phyloP scores from a whole-genome alignment of 1,140 invertebrate genomes.

The Carposina sasakii region DNA sequence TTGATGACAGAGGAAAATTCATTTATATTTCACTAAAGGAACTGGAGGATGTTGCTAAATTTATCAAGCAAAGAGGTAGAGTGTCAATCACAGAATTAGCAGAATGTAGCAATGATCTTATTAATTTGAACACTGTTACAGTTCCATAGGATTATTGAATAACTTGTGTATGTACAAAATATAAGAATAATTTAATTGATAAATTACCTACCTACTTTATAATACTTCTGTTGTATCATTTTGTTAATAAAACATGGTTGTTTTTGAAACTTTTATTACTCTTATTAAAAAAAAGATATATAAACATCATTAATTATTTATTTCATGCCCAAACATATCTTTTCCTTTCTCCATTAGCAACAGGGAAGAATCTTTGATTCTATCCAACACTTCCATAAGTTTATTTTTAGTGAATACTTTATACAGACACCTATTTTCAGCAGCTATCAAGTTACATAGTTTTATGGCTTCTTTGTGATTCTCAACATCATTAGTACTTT shows the following conservation, averaged over 20 bases:
- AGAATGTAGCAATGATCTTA: constrained; percentile 94
- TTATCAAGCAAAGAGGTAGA: constrained; percentile 95
- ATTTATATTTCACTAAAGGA: constrained; percentile 97
- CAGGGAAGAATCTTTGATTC: constrained; percentile 85
- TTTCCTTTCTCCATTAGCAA: constrained; percentile 79
- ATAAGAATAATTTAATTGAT: no score
- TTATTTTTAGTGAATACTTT: constrained; percentile 85
- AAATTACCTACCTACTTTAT: no score
- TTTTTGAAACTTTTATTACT: constrained; percentile 13
- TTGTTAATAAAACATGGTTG: constrained; percentile 16
- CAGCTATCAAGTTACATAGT: constrained; percentile 84
- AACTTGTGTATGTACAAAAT: constrained; percentile 22
- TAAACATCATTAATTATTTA: constrained; percentile 40
- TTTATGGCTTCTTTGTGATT: constrained; percentile 86
- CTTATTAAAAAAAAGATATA: constrained; percentile 22
- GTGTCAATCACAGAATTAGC: constrained; percentile 95
- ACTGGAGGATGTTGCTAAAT: constrained; percentile 93
- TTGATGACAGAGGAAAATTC: constrained; percentile 99
- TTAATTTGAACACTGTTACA: constrained; percentile 83
- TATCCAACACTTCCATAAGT: constrained; percentile 82
- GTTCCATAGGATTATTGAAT: constrained; percentile 24
- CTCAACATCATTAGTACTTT: constrained; percentile 82
- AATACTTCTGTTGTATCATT: constrained; percentile 3
- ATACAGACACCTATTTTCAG: constrained; percentile 85
- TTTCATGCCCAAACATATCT: constrained; percentile 80